Evolutionary conservation across 2,888 invertebrate species (phyloP).

Genomic region (Drosophila merina): DNA sequence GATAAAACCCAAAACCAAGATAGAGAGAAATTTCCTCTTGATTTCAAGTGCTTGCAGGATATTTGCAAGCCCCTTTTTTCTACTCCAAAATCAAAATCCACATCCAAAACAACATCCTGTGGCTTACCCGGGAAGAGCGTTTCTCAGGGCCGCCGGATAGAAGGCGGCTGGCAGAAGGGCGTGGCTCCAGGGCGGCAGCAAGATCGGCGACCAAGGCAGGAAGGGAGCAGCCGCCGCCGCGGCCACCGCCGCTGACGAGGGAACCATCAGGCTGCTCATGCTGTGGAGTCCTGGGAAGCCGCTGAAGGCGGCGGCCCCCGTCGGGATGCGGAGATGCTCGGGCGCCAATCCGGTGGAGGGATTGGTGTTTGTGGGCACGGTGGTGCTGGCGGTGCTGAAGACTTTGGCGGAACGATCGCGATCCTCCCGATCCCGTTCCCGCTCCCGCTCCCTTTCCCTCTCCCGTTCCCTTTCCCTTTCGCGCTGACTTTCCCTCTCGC

Average conservation of each 20-base stretch:
- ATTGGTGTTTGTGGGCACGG: constrained; percentile 65
- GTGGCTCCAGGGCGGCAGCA: constrained; percentile 89
- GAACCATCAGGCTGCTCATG: constrained; percentile 83
- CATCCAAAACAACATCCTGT: background rate
- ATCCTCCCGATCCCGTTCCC: constrained; percentile 26
- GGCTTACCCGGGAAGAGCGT: constrained; percentile 90
- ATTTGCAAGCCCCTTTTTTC: no score
- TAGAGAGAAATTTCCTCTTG: no score
- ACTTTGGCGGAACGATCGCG: constrained; percentile 41
- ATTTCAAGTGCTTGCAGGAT: no score
- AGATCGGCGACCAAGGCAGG: constrained; percentile 90
- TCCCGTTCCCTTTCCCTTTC: constrained; percentile 18
- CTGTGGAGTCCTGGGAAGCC: constrained; percentile 80
- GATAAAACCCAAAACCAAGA: no score
- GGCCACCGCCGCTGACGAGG: constrained; percentile 85
- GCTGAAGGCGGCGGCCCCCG: constrained; percentile 82
- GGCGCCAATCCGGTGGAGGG: constrained; percentile 53
- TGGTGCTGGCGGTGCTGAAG: constrained; percentile 70
- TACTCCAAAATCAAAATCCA: no score
- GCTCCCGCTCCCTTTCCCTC: constrained; percentile 28
- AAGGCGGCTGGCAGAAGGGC: constrained; percentile 88
- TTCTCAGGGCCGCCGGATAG: constrained; percentile 89
- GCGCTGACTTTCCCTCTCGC: constrained; percentile 9
- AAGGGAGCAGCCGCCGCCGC: constrained; percentile 88
- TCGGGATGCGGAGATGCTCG: constrained; percentile 81